Evolutionary conservation across 2,888 invertebrate genomes (phyloP).

Genomic region (Steinernema scapterisci): DNA sequence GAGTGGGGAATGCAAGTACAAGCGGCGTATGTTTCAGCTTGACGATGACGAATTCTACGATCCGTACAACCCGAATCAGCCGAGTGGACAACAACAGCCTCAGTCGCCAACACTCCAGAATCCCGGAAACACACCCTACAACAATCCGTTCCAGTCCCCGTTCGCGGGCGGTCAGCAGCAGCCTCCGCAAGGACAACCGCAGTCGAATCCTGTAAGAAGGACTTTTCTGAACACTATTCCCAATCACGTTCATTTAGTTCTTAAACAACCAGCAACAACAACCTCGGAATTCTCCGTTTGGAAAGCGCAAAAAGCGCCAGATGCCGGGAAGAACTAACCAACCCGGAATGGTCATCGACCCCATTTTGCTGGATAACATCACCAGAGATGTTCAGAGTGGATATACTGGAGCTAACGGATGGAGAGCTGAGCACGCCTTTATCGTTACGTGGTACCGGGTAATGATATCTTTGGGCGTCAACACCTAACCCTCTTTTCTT

Average conservation of each 20-base stretch:
- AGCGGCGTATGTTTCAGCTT: slow-evolving; percentile 44
- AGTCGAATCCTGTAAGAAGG: not conserved
- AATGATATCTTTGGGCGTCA: not conserved
- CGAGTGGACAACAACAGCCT: not conserved
- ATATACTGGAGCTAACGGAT: slow-evolving; percentile 50
- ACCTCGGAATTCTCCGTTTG: slow-evolving; percentile 29
- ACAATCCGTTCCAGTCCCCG: slow-evolving; percentile 21
- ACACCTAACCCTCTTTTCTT: slow-evolving; percentile 35
- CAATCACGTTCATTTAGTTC: not conserved
- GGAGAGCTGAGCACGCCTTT: slow-evolving; percentile 59
- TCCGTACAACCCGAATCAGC: slow-evolving; percentile 41
- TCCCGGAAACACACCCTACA: slow-evolving; percentile 39
- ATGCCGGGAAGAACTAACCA: slow-evolving; percentile 53
- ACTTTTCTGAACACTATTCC: too few species aligned
- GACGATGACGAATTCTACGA: slow-evolving; percentile 57
- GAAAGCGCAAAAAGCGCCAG: slow-evolving; percentile 51
- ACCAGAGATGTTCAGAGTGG: slow-evolving; percentile 53
- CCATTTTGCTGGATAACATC: slow-evolving; percentile 57
- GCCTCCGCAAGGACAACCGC: not conserved
- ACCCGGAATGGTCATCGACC: slow-evolving; percentile 60
- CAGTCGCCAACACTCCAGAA: slow-evolving; percentile 42
- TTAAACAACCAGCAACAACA: not conserved
- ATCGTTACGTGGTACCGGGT: slow-evolving; percentile 61
- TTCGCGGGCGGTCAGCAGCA: slow-evolving; percentile 4
- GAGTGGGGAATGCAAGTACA: slow-evolving; percentile 7